Conservation (phyloP, 2,888 invertebrate species). For the Amorpha juglandis region DNA sequence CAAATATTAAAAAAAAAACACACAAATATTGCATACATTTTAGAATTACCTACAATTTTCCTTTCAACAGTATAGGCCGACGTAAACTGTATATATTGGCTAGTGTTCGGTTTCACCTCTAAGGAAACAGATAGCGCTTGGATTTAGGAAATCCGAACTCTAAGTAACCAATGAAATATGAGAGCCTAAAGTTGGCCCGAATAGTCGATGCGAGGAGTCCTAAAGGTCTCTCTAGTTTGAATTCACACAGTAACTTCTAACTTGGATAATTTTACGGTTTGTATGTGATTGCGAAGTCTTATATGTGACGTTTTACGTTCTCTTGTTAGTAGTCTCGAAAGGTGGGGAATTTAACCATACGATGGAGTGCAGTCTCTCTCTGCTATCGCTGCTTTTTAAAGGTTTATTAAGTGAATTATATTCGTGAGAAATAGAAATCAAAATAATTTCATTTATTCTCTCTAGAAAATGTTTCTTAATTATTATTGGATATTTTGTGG, state of each 20-base stretch:
- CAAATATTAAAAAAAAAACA: background rate
- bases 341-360: no score
- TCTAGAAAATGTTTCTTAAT: no score
- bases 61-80: background rate
- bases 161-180: conserved; percentile 32
- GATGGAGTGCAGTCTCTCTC: no score
- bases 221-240: conserved; percentile 28
- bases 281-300: background rate
- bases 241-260: conserved; percentile 29
- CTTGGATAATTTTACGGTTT: conserved; percentile 13
- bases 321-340: background rate
- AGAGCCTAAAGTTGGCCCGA: conserved; percentile 28
- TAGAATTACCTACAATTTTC: background rate
- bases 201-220: conserved; percentile 24
- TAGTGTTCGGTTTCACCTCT: conserved; percentile 22
- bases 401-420: no score
- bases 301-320: background rate
- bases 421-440: no score
- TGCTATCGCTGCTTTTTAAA: no score
- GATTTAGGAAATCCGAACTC: conserved; percentile 28
- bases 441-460: no score
- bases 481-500: no score
- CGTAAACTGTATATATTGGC: conserved; percentile 3
- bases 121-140: conserved; percentile 27
- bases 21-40: background rate